phyloP scores from a whole-genome alignment of 1,140 invertebrate species.

The Drosophila prosaltans region DNA sequence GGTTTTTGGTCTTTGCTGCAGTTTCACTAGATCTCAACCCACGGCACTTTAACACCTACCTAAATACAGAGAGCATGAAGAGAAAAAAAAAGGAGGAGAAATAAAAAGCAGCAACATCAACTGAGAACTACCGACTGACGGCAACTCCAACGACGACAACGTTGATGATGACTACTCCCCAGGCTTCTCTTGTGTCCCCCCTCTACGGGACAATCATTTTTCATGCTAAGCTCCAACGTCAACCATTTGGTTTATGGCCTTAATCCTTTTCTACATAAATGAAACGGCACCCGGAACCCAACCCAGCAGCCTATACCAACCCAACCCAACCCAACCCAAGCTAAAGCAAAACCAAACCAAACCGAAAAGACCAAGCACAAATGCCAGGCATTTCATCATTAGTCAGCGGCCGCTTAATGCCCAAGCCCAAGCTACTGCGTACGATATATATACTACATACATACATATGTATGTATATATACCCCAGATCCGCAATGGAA shows the following conservation, averaged over 20 bases:
- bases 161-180: constrained; percentile 19
- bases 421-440: constrained; percentile 56
- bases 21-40: constrained; percentile 44
- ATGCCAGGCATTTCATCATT: constrained; percentile 81
- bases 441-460: constrained; percentile 8
- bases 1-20: constrained; percentile 13
- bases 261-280: constrained; percentile 81
- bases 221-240: constrained; percentile 80
- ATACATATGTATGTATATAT: too few relatives aligned
- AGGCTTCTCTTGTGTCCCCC: background rate
- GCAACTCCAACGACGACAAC: constrained; percentile 6
- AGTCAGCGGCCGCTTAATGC: constrained; percentile 77
- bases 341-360: constrained; percentile 31
- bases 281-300: constrained; percentile 49
- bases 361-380: constrained; percentile 32
- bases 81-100: constrained; percentile 1
- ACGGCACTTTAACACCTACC: constrained; percentile 76
- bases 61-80: constrained; percentile 26
- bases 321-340: constrained; percentile 24
- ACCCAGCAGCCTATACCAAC: background rate
- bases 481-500: background rate
- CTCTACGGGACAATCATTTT: constrained; percentile 71
- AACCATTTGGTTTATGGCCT: constrained; percentile 80
- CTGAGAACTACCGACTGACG: constrained; percentile 46
- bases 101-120: constrained; percentile 20